Evolutionary conservation across 2,113 vertebrate genomes (phyloP).

Genomic region (Meleagris gallopavo): DNA sequence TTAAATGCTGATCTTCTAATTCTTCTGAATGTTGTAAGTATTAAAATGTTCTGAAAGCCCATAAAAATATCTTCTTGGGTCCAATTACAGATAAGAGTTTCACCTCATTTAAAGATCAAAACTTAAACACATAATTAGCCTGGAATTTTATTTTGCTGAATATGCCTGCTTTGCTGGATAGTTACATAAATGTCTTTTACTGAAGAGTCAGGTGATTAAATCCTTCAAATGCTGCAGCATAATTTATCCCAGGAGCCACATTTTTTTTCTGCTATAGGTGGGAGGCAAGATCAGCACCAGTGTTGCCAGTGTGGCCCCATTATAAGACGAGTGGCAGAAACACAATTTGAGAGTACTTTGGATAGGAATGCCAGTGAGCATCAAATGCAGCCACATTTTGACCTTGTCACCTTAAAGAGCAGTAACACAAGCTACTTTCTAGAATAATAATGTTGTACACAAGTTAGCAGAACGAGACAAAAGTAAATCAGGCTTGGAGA

Average conservation of each 20-base stretch:
- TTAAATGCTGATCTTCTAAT: background rate
- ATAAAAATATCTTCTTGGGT: background rate
- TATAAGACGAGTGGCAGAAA: background rate
- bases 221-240: background rate
- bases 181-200: background rate
- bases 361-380: background rate
- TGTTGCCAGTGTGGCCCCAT: fast-evolving
- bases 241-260: background rate
- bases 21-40: background rate
- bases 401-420: background rate
- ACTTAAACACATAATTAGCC: background rate
- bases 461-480: background rate
- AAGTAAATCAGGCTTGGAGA: background rate
- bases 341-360: background rate
- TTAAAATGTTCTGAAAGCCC: background rate
- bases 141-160: slow-evolving; percentile 9
- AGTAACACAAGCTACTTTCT: background rate
- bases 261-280: background rate
- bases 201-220: background rate
- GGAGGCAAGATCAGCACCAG: background rate
- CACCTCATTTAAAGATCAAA: background rate
- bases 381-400: background rate
- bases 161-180: background rate
- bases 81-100: background rate
- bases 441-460: background rate